Percentiles rank a stretch among this genome's conserved stretches.
Evolutionary conservation across 1,140 invertebrate species (phyloP).

Genomic region (Cherax destructor): DNA sequence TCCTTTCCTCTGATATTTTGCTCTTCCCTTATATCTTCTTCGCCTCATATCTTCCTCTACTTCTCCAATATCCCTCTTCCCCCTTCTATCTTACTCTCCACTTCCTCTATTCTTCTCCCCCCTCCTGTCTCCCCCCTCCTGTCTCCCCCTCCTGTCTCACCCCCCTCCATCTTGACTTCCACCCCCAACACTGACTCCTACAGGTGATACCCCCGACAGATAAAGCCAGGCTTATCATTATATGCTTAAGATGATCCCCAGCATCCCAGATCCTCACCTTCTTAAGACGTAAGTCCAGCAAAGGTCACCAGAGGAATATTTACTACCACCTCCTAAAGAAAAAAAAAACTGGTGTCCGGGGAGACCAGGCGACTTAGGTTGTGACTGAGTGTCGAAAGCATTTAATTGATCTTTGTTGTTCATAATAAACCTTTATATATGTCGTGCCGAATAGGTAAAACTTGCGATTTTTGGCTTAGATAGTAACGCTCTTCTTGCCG

Average conservation of each 20-base stretch:
- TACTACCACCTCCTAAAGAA: too few species aligned
- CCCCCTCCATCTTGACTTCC: neutral
- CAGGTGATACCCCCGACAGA: neutral
- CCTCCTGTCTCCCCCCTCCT: neutral
- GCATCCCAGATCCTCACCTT: neutral
- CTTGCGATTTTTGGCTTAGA: too few species aligned
- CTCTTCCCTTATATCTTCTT: neutral
- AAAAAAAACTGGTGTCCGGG: too few species aligned
- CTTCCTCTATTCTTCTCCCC: neutral
- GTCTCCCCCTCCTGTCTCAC: neutral
- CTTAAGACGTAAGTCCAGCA: too few species aligned
- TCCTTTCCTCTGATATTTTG: too few species aligned
- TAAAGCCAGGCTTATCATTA: constrained; percentile 2
- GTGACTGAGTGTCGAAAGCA: too few species aligned
- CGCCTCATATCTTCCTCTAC: neutral
- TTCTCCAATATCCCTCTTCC: neutral
- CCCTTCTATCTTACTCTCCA: neutral
- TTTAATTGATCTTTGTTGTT: too few species aligned
- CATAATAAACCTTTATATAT: too few species aligned
- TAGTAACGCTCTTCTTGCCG: too few species aligned
- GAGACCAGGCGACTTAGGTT: too few species aligned
- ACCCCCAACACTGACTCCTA: neutral
- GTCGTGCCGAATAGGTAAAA: too few species aligned
- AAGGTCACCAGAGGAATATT: too few species aligned
- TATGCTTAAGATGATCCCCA: neutral